phyloP scores from a whole-genome alignment of 2,797 vertebrate genomes.

The Avahi laniger region DNA sequence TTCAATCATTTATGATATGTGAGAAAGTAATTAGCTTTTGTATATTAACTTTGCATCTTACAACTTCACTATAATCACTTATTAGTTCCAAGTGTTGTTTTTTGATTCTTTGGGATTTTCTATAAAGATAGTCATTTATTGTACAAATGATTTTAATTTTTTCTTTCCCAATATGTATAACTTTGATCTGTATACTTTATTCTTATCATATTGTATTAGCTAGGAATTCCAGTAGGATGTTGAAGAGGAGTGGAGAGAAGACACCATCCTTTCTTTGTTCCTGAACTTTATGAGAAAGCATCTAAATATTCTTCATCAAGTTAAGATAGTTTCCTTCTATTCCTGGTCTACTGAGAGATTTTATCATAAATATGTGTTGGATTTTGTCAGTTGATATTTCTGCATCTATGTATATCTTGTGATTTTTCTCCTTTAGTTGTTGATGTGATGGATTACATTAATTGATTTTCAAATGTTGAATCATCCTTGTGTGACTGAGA shows the following conservation, averaged over 20 bases:
- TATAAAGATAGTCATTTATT: background rate
- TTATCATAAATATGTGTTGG: background rate
- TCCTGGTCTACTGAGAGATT: background rate
- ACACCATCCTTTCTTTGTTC: background rate
- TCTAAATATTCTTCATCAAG: background rate
- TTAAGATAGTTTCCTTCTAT: background rate
- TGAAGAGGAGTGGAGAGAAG: background rate
- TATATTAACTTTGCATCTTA: background rate
- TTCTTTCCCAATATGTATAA: background rate
- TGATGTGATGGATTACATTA: background rate
- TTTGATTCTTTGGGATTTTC: background rate
- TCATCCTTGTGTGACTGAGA: background rate
- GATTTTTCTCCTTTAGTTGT: background rate
- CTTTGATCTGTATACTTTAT: background rate
- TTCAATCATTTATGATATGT: background rate
- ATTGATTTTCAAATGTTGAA: background rate
- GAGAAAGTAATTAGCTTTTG: background rate
- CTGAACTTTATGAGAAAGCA: background rate
- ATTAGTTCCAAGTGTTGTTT: background rate
- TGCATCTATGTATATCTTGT: background rate
- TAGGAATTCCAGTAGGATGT: background rate
- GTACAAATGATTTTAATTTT: background rate
- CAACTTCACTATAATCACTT: background rate
- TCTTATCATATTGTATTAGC: background rate
- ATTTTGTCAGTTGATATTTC: background rate